Percentiles rank a stretch among this genome's conserved stretches.
Conservation (phyloP, 2,797 vertebrate species). For the Anguilla pacifica region DNA sequence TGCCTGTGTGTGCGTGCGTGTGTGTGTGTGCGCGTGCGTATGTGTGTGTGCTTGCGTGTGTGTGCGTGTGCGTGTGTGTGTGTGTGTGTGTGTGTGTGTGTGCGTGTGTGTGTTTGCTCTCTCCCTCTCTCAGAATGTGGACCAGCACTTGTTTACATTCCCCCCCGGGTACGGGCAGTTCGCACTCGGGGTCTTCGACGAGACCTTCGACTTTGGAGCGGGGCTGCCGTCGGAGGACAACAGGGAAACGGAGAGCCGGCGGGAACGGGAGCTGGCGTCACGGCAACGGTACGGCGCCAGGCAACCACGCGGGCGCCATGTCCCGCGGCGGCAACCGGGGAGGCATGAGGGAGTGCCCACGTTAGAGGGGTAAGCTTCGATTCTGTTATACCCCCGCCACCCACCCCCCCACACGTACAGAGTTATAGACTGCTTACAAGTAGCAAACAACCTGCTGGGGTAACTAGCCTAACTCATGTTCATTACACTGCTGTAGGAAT, state of each 20-base stretch:
- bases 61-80: too few species aligned
- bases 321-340: constrained; percentile 81
- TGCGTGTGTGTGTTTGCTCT: neutral
- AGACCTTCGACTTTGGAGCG: constrained; percentile 85
- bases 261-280: constrained; percentile 87
- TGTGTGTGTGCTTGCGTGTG: too few species aligned
- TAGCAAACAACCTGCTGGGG: too few species aligned
- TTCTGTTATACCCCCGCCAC: neutral
- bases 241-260: constrained; percentile 83
- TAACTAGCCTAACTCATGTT: too few species aligned
- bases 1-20: too few species aligned
- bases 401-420: neutral
- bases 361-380: constrained; percentile 82
- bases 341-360: constrained; percentile 92
- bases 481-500: neutral
- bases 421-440: neutral
- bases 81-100: neutral
- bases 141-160: constrained; percentile 88
- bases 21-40: too few species aligned
- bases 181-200: constrained; percentile 90
- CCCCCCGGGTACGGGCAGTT: constrained; percentile 89
- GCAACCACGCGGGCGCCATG: constrained; percentile 86
- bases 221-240: constrained; percentile 79
- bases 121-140: constrained; percentile 72
- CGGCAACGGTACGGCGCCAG: constrained; percentile 84